phyloP scores from a whole-genome alignment of 2,888 invertebrate species.

The Nineta flava region DNA sequence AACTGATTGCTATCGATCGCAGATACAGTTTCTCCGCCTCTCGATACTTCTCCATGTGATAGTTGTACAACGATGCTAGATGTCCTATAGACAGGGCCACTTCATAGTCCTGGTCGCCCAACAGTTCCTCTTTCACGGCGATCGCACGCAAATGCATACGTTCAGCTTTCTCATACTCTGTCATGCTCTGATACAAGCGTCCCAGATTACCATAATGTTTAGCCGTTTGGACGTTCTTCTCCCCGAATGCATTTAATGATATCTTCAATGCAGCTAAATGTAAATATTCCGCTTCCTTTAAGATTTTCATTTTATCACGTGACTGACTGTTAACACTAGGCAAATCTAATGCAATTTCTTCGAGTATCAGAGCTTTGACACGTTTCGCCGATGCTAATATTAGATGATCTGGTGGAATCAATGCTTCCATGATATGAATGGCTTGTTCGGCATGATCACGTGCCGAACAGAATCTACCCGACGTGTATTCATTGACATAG shows the following conservation, averaged over 20 bases:
- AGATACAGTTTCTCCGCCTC: conserved; percentile 79
- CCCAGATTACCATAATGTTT: conserved; percentile 94
- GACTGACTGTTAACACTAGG: conserved; percentile 18
- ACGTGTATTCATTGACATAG: conserved; percentile 83
- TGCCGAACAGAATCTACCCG: conserved; percentile 70
- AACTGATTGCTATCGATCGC: conserved; percentile 78
- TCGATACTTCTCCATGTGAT: conserved; percentile 76
- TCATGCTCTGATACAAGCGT: conserved; percentile 87
- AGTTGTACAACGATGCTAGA: conserved; percentile 86
- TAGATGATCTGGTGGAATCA: conserved; percentile 69
- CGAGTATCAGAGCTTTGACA: conserved; percentile 81
- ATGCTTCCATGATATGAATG: conserved; percentile 60
- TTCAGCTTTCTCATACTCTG: conserved; percentile 73
- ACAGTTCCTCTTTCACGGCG: conserved; percentile 70
- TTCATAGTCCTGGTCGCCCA: conserved; percentile 80
- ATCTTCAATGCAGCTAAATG: conserved; percentile 70
- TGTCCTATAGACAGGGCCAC: conserved; percentile 85
- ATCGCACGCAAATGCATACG: conserved; percentile 88
- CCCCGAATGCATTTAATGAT: conserved; percentile 72
- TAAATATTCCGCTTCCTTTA: conserved; percentile 59
- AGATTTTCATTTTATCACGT: conserved; percentile 9
- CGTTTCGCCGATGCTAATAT: conserved; percentile 78
- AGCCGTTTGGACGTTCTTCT: conserved; percentile 87
- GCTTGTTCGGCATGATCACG: conserved; percentile 71
- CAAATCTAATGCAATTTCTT: conserved; percentile 84